These are phyloP conservation scores for Cryptus viduatorius DNA, from an alignment of 2,888 invertebrate species.

Conservation along the genomic window DNA sequence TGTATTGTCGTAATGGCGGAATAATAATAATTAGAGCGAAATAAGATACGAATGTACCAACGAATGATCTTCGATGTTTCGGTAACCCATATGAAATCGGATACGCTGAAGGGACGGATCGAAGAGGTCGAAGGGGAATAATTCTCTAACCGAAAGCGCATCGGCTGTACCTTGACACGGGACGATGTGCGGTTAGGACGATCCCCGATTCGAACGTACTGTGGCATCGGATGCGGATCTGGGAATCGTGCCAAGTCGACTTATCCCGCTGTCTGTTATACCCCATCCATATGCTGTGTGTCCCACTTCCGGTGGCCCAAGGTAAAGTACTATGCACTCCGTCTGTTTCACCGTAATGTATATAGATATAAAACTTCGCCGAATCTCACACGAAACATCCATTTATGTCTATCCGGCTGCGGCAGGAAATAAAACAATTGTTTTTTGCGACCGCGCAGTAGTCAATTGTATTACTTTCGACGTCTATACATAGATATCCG, in stretches of 20 bases:
- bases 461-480: no score
- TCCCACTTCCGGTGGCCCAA: constrained; percentile 61
- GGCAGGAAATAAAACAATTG: background rate
- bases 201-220: constrained; percentile 42
- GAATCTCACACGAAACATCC: constrained; percentile 17
- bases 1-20: background rate
- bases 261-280: constrained; percentile 69
- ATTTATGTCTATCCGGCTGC: constrained; percentile 1
- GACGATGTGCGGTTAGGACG: constrained; percentile 60
- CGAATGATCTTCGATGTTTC: background rate
- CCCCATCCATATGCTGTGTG: constrained; percentile 69
- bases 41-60: background rate
- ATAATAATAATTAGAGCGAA: background rate
- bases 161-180: constrained; percentile 61
- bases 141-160: constrained; percentile 58
- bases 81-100: constrained; percentile 40
- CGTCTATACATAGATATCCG: no score
- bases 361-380: background rate
- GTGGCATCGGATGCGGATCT: constrained; percentile 66
- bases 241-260: constrained; percentile 74
- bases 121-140: constrained; percentile 41
- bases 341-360: constrained; percentile 21
- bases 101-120: constrained; percentile 17
- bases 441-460: background rate
- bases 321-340: constrained; percentile 16